phyloP scores from a whole-genome alignment of 1,140 invertebrate genomes.

The Mya arenaria region DNA sequence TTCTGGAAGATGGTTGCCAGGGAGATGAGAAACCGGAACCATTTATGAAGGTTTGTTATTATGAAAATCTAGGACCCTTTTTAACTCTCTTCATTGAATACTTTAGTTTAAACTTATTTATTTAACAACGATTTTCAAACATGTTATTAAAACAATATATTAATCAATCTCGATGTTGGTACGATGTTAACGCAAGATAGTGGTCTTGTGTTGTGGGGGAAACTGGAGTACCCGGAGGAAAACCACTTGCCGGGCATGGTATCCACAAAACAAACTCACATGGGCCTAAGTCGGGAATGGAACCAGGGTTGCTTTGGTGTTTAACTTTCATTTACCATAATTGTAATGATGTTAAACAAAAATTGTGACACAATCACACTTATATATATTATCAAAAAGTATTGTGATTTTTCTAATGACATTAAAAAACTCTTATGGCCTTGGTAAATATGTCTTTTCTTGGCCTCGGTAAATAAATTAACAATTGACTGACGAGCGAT shows the following conservation, averaged over 20 bases:
- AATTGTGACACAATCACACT: not conserved
- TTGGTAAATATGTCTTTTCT: not conserved
- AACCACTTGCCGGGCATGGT: not conserved
- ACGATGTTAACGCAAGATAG: not conserved
- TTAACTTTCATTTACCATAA: not conserved
- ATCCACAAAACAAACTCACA: not conserved
- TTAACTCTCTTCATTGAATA: not conserved
- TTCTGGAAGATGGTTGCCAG: constrained; percentile 61
- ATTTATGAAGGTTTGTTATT: constrained; percentile 35
- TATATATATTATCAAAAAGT: not conserved
- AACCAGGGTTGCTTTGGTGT: not conserved
- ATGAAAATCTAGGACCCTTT: not conserved
- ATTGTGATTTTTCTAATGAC: not conserved
- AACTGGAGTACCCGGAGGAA: not conserved
- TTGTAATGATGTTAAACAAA: not conserved
- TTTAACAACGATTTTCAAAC: not conserved
- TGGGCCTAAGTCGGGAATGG: not conserved
- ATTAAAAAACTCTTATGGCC: not conserved
- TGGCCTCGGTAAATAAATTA: not conserved
- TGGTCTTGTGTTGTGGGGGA: not conserved
- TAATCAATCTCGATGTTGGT: not conserved
- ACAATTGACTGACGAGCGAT: not conserved
- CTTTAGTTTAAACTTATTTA: not conserved
- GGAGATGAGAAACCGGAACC: constrained; percentile 55
- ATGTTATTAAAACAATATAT: not conserved